phyloP scores from a whole-genome alignment of 2,113 vertebrate species.

The Rhinolophus sinicus region DNA sequence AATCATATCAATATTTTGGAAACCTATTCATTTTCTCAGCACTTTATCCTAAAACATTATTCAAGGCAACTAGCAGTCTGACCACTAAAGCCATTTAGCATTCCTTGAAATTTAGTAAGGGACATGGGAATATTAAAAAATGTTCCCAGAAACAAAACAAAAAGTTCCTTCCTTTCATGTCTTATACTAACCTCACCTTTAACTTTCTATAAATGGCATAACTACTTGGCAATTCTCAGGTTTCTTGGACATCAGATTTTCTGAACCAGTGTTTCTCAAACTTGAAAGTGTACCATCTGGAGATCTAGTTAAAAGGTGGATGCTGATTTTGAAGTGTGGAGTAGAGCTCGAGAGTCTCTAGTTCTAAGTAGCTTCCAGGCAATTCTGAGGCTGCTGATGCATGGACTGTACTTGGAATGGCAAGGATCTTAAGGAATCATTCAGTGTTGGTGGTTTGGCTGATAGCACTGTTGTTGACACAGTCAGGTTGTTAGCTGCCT shows the following conservation, averaged over 20 bases:
- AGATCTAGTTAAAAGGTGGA: neutral
- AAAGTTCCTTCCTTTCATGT: neutral
- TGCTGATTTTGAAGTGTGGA: neutral
- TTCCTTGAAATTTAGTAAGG: neutral
- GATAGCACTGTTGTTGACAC: neutral
- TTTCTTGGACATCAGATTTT: neutral
- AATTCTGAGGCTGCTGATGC: neutral
- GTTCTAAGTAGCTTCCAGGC: slow-evolving; percentile 1
- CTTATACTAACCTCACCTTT: neutral
- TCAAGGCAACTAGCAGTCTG: neutral
- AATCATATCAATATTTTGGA: neutral
- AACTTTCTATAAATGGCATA: neutral
- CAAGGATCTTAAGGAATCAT: neutral
- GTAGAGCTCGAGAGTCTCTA: neutral
- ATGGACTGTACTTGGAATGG: neutral
- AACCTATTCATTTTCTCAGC: neutral
- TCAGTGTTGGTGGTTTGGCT: neutral
- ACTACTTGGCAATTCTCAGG: neutral
- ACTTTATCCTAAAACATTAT: neutral
- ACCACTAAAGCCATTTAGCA: neutral
- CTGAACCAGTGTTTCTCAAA: neutral
- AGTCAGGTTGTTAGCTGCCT: neutral
- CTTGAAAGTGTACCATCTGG: neutral
- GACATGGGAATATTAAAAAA: neutral
- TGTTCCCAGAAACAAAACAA: neutral